These are phyloP conservation scores for Daubentonia madagascariensis DNA, from an alignment of 2,113 vertebrate genomes.

Conservation along the genomic window DNA sequence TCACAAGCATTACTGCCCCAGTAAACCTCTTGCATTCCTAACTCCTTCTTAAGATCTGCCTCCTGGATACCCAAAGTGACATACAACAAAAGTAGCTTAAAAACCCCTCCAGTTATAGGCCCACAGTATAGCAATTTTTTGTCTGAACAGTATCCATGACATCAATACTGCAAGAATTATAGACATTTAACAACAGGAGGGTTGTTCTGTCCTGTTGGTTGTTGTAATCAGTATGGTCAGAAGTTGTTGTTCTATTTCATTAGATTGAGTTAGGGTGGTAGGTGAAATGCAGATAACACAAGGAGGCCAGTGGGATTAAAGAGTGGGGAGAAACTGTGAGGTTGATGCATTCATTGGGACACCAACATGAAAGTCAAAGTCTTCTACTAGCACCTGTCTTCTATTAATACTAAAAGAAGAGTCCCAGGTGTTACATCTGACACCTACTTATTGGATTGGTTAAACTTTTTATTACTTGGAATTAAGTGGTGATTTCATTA, in stretches of 20 bases:
- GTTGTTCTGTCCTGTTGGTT: background rate
- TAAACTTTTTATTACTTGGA: background rate
- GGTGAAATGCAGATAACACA: background rate
- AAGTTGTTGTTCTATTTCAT: background rate
- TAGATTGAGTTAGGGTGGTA: background rate
- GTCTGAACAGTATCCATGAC: background rate
- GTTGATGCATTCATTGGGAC: background rate
- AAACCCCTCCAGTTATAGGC: background rate
- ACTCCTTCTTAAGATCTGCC: background rate
- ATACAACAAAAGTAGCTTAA: background rate
- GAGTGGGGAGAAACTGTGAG: background rate
- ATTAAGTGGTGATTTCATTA: background rate
- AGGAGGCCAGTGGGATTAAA: background rate
- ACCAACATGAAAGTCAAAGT: background rate
- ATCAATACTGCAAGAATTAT: background rate
- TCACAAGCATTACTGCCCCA: background rate
- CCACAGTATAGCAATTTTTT: background rate
- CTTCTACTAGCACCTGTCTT: background rate
- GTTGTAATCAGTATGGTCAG: background rate
- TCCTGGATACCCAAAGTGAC: background rate
- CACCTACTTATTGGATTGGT: background rate
- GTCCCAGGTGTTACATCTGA: background rate
- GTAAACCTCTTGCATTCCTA: background rate
- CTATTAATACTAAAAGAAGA: background rate
- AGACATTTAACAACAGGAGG: background rate